Conservation (phyloP, 2,888 invertebrate genomes). For the Serripes groenlandicus region DNA sequence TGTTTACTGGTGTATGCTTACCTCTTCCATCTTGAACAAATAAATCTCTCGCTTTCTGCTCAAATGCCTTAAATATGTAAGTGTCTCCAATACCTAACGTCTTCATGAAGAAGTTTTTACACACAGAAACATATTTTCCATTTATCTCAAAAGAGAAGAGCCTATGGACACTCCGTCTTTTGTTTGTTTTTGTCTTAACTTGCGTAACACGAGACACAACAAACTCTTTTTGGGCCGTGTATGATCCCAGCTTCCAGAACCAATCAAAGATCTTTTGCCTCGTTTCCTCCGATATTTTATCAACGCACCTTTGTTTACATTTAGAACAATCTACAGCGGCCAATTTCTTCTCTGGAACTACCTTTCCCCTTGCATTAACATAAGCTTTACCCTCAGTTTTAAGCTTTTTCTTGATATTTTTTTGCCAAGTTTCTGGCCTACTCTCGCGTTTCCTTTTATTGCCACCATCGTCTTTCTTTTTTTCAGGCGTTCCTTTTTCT, state of each 20-base stretch:
- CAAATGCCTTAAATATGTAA: slow-evolving; percentile 59
- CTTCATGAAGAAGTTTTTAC: slow-evolving; percentile 61
- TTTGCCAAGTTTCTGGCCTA: slow-evolving; percentile 59
- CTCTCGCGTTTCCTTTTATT: slow-evolving; percentile 57
- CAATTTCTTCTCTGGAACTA: slow-evolving; percentile 48
- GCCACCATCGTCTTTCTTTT: slow-evolving; percentile 30
- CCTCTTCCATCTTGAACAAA: slow-evolving; percentile 65
- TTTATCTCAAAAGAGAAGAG: slow-evolving; percentile 65
- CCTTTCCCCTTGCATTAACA: slow-evolving; percentile 48
- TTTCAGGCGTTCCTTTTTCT: slow-evolving; percentile 22
- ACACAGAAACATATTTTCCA: slow-evolving; percentile 62
- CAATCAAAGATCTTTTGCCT: slow-evolving; percentile 60
- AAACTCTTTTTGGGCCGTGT: slow-evolving; percentile 63
- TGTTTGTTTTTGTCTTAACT: slow-evolving; percentile 51
- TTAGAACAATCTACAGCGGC: slow-evolving; percentile 57
- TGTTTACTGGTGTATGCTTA: slow-evolving; percentile 60
- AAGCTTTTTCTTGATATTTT: slow-evolving; percentile 59
- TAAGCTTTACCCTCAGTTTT: slow-evolving; percentile 61
- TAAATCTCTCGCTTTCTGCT: slow-evolving; percentile 56
- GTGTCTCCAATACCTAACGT: slow-evolving; percentile 64
- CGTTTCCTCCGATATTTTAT: slow-evolving; percentile 59
- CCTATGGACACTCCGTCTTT: slow-evolving; percentile 57
- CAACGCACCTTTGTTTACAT: slow-evolving; percentile 60
- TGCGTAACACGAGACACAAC: slow-evolving; percentile 60
- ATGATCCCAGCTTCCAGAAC: slow-evolving; percentile 65